Base-by-base conservation (phyloP, 2,888 invertebrate genomes). In the Nasonia oneida region DNA sequence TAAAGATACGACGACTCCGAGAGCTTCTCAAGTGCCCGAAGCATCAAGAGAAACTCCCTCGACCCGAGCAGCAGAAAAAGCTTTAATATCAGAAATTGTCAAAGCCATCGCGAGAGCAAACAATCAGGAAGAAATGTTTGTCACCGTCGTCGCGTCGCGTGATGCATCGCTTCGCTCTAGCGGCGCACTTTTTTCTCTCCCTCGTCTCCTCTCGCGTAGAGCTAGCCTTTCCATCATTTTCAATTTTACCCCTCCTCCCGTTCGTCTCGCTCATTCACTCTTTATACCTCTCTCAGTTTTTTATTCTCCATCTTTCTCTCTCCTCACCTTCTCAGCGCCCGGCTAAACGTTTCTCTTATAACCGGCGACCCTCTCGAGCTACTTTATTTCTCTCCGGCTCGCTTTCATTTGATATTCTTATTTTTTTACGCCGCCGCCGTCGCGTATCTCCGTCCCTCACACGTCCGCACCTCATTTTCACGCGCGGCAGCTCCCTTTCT, bases 401-500 rank as follows among this genome's bases (percentile, higher is more conserved):
- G 57, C 70, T 57, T 77, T 78, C 61, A 73, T 78, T 73, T 77
- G 42, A 83, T 83, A 78, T 73, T 83, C 73, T 78, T 83, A 78
- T 73, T 78, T 83, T 74, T 78, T 53, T 57, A 73, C 42, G 12
- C 6, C 42, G 12, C 6, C 42, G n/a, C 23, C 0, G 23, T 23
- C 73, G 42, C 64, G n/a, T 73, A 83, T 78, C 71, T 57, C 14
- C n/a, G 42, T 78, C 53, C n/a, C 57, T 73, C 67, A 73, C 61
- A 61, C 77, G 77, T 78, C 71, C 76, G 83, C 82, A 39, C 37
- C 76, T 82, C 57, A 37, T 77, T 76, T 82, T 77, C 74, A 50
- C 53, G 50, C 53, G 67, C 70, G 77, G 53, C 15, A 29, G 57
- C 14, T 73, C 71, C 33, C n/a, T 82, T 70, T 53, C 37, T 75